Conservation (phyloP, 1,140 invertebrate species). For the Lepidurus arcticus region DNA sequence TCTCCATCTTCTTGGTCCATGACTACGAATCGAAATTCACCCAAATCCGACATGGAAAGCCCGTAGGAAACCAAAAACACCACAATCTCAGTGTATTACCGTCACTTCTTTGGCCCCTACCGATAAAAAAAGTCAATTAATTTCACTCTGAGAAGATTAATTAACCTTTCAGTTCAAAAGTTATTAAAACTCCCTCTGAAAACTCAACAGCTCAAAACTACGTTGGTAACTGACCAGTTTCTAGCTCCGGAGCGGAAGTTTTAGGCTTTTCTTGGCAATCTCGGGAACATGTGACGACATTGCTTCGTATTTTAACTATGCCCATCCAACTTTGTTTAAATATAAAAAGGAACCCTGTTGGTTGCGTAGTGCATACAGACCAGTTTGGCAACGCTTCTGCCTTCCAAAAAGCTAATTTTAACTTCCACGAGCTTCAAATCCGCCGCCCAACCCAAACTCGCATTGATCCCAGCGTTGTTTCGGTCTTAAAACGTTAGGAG, state of each 20-base stretch:
- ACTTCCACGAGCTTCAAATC: slow-evolving; percentile 9
- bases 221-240: not conserved
- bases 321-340: slow-evolving; percentile 18
- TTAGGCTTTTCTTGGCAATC: slow-evolving; percentile 5
- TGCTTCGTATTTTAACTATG: not conserved
- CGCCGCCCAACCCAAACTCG: not conserved
- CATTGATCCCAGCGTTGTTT: not conserved
- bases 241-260: slow-evolving; percentile 1
- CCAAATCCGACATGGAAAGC: slow-evolving; percentile 5
- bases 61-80: not conserved
- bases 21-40: slow-evolving; percentile 3
- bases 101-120: not conserved
- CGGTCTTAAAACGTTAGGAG: not conserved
- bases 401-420: slow-evolving; percentile 5
- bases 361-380: not conserved
- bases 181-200: not conserved
- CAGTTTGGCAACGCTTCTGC: not conserved
- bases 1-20: slow-evolving; percentile 33
- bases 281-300: not conserved
- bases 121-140: not conserved
- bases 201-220: not conserved
- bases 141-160: not conserved
- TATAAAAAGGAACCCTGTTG: slow-evolving; percentile 10
- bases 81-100: not conserved
- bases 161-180: not conserved